These are phyloP conservation scores for Aphidius gifuensis DNA, from an alignment of 1,140 invertebrate genomes.

Conservation along the genomic window DNA sequence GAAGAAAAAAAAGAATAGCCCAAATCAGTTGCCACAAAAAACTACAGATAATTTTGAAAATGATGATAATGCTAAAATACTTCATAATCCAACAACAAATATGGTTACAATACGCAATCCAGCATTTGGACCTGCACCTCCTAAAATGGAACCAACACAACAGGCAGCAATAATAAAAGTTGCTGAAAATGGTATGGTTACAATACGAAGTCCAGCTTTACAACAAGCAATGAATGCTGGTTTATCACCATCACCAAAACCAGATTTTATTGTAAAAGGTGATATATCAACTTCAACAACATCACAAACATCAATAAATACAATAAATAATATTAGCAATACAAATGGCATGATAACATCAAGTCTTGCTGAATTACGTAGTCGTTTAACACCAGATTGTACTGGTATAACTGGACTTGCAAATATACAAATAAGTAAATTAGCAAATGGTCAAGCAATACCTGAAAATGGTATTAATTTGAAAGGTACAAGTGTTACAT, in stretches of 20 bases:
- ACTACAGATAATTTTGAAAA: conserved; percentile 14
- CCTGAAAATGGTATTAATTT: conserved; percentile 52
- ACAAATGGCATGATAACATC: conserved; percentile 39
- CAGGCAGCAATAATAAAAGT: conserved; percentile 68
- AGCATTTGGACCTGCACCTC: conserved; percentile 59
- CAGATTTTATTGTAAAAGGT: conserved; percentile 51
- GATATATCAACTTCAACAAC: conserved; percentile 27
- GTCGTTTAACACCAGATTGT: conserved; percentile 39
- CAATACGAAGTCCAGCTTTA: conserved; percentile 70
- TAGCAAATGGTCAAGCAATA: conserved; percentile 50
- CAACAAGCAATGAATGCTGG: conserved; percentile 54
- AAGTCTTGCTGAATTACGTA: conserved; percentile 44
- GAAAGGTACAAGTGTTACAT: conserved; percentile 50
- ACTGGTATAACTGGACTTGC: conserved; percentile 43
- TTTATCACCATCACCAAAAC: conserved; percentile 45
- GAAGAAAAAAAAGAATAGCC: conserved; percentile 58
- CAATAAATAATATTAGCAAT: conserved; percentile 27
- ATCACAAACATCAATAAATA: conserved; percentile 12
- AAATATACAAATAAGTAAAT: conserved; percentile 53
- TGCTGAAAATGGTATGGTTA: conserved; percentile 73
- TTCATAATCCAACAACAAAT: conserved; percentile 57
- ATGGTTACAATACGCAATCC: conserved; percentile 76
- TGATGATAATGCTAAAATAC: conserved; percentile 44
- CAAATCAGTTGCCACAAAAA: conserved; percentile 1
- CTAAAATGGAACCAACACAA: conserved; percentile 47